Conservation (phyloP, 1,140 invertebrate species). For the Diorhabda carinulata region DNA sequence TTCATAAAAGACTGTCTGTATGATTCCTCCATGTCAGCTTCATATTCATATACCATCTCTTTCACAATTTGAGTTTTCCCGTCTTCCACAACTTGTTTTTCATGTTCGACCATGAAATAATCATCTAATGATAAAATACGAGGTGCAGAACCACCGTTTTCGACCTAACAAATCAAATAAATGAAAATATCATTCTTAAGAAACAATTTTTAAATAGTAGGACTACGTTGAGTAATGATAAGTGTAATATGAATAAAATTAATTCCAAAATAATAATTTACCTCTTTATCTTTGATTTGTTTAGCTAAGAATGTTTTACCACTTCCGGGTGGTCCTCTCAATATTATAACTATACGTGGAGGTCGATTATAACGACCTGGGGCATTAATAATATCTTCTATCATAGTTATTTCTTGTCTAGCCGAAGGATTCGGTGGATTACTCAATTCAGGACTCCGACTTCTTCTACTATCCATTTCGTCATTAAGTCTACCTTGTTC, state of each 20-base stretch:
- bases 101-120: constrained; percentile 90
- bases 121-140: constrained; percentile 92
- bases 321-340: constrained; percentile 85
- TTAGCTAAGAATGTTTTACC: constrained; percentile 86
- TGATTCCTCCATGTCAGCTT: constrained; percentile 74
- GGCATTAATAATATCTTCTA: constrained; percentile 76
- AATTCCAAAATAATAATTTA: constrained; percentile 29
- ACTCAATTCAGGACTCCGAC: constrained; percentile 15
- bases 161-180: constrained; percentile 54
- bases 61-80: constrained; percentile 67
- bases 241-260: background rate
- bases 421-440: constrained; percentile 18
- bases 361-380: constrained; percentile 74
- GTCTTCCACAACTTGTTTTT: constrained; percentile 72
- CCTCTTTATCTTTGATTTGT: constrained; percentile 73
- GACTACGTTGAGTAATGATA: no score
- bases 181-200: background rate
- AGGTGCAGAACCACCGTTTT: constrained; percentile 73
- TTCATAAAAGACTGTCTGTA: constrained; percentile 82
- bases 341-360: constrained; percentile 79
- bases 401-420: constrained; percentile 45
- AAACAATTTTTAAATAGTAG: no score
- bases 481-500: constrained; percentile 35
- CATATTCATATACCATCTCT: constrained; percentile 88
- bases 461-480: constrained; percentile 25